phyloP scores from a whole-genome alignment of 2,797 vertebrate genomes.

The Argentina silus region DNA sequence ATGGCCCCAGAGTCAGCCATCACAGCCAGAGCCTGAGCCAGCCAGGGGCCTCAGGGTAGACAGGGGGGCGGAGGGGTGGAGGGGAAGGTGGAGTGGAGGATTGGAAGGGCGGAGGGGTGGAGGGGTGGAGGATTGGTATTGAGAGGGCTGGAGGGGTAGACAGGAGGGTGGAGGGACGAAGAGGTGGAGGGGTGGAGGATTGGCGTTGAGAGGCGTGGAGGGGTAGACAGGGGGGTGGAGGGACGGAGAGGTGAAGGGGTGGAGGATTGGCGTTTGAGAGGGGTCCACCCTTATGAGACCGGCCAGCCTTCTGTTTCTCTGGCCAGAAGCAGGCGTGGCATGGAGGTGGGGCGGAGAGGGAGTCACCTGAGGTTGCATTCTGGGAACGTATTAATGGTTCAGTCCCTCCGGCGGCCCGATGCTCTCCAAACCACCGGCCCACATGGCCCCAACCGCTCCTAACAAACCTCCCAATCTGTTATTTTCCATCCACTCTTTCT shows the following conservation, averaged over 20 bases:
- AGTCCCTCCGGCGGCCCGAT: not conserved
- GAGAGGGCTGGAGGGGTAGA: no score
- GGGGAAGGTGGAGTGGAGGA: no score
- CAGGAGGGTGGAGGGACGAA: no score
- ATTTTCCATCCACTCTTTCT: not conserved
- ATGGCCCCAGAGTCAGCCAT: not conserved
- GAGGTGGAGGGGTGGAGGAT: no score
- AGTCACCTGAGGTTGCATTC: conserved; percentile 4
- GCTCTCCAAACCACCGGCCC: conserved; percentile 15
- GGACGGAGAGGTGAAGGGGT: not conserved
- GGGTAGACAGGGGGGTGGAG: not conserved
- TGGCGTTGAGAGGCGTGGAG: no score
- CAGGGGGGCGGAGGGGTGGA: not conserved
- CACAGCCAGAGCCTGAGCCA: not conserved
- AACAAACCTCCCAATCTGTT: conserved; percentile 9
- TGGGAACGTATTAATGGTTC: conserved; percentile 13
- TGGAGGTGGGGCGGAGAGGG: not conserved
- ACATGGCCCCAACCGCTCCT: not conserved
- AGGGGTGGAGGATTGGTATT: no score
- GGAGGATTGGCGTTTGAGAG: not conserved
- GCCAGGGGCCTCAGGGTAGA: not conserved
- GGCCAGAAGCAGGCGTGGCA: not conserved
- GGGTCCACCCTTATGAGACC: not conserved
- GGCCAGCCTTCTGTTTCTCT: not conserved
- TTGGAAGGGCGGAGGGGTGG: no score